These are phyloP conservation scores for Cinclus cinclus DNA, from an alignment of 2,113 vertebrate species.

Conservation along the genomic window DNA sequence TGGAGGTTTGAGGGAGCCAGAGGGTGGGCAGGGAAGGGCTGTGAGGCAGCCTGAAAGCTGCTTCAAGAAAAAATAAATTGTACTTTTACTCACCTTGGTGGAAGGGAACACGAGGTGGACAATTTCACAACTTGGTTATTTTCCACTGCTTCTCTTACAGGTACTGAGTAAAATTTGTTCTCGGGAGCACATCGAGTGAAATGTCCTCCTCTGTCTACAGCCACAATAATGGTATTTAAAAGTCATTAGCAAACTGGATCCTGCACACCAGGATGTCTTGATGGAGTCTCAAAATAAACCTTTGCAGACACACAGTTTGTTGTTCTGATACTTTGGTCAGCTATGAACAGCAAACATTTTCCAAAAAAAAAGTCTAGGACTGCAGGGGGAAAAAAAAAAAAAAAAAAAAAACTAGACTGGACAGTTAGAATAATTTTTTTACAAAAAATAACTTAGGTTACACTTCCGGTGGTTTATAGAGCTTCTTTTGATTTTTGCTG, in stretches of 20 bases:
- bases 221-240: not conserved
- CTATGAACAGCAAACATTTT: not conserved
- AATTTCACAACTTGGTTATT: not conserved
- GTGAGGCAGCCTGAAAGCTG: not conserved
- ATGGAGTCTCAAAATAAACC: not conserved
- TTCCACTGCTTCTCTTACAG: not conserved
- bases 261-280: not conserved
- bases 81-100: fast-evolving
- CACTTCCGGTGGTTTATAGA: not conserved
- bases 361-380: not conserved
- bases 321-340: not conserved
- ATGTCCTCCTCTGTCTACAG: not conserved
- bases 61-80: not conserved
- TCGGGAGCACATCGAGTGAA: not conserved
- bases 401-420: not conserved
- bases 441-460: not conserved
- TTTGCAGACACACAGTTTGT: not conserved
- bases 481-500: not conserved
- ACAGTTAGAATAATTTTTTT: not conserved
- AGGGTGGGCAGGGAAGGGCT: not conserved
- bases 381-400: too few species aligned
- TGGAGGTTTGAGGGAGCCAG: not conserved
- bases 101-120: not conserved
- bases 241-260: not conserved
- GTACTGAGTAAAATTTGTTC: not conserved